Conservation (phyloP, 2,888 invertebrate species). For the Orthosia incerta region DNA sequence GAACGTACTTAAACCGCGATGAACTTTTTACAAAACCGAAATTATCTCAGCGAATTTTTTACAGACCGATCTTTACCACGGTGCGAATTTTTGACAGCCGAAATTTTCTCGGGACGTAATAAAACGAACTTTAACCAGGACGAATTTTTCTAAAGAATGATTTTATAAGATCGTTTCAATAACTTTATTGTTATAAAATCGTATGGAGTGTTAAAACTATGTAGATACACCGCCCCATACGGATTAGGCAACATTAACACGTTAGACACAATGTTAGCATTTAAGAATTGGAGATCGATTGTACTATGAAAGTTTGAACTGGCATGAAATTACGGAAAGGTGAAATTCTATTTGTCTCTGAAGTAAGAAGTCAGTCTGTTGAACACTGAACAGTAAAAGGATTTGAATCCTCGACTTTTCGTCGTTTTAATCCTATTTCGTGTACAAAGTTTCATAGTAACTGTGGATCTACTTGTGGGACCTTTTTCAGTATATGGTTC, state of each 20-base stretch:
- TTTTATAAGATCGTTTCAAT: background rate
- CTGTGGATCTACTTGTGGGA: constrained; percentile 41
- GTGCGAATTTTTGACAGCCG: background rate
- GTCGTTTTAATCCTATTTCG: background rate
- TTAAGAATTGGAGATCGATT: constrained; percentile 42
- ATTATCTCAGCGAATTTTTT: too few relatives aligned
- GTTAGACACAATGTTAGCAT: constrained; percentile 62
- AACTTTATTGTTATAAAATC: too few relatives aligned
- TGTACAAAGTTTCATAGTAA: constrained; percentile 30
- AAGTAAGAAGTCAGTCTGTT: too few relatives aligned
- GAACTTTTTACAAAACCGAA: background rate
- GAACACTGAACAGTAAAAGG: too few relatives aligned
- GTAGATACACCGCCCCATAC: constrained; percentile 35
- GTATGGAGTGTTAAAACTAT: constrained; percentile 45
- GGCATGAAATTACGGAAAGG: too few relatives aligned
- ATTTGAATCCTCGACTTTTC: too few relatives aligned
- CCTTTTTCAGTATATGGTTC: constrained; percentile 13
- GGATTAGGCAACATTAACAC: constrained; percentile 52
- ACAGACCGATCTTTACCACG: too few relatives aligned
- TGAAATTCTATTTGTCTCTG: too few relatives aligned
- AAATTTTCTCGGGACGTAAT: too few relatives aligned
- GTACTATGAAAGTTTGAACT: constrained; percentile 26
- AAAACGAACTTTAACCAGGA: background rate
- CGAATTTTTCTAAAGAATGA: background rate
- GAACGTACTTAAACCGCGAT: background rate